A percentile compares a stretch with the other conserved stretches of the same genome.
These are phyloP conservation scores for Numida meleagris DNA, from an alignment of 2,113 vertebrate genomes.

Conservation along the genomic window DNA sequence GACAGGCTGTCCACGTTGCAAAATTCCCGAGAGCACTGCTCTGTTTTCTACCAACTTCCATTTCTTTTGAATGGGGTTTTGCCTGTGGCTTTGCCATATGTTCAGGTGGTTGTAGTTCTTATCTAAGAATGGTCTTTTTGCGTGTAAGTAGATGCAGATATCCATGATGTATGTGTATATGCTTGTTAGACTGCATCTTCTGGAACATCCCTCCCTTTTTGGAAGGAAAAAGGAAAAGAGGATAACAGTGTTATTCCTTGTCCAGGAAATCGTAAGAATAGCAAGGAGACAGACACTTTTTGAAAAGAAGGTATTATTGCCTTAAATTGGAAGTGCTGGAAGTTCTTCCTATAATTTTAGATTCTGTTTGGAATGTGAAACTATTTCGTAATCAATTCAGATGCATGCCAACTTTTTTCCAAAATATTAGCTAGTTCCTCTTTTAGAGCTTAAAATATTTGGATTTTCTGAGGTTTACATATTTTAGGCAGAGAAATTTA, in stretches of 20 bases:
- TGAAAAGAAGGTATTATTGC: not conserved
- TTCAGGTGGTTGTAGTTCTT: not conserved
- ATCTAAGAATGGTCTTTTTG: not conserved
- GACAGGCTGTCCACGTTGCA: not conserved
- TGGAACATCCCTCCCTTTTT: not conserved
- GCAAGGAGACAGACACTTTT: not conserved
- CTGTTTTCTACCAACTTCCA: not conserved
- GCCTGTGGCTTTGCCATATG: constrained; percentile 20
- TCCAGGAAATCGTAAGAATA: not conserved
- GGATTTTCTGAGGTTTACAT: not conserved
- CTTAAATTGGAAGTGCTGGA: accelerated
- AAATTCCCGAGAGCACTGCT: not conserved
- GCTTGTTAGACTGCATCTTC: not conserved
- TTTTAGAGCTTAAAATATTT: not conserved
- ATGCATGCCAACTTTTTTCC: not conserved
- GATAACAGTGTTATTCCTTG: not conserved
- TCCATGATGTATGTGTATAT: not conserved
- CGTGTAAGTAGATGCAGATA: not conserved
- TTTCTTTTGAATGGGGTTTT: not conserved
- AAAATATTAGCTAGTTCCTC: not conserved
- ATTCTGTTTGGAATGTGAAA: not conserved
- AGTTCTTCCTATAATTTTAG: not conserved
- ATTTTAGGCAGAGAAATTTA: not conserved
- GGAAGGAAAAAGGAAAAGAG: not conserved
- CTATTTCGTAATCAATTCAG: not conserved